phyloP scores from a whole-genome alignment of 1,140 invertebrate species.

The Temnothorax nylanderi region DNA sequence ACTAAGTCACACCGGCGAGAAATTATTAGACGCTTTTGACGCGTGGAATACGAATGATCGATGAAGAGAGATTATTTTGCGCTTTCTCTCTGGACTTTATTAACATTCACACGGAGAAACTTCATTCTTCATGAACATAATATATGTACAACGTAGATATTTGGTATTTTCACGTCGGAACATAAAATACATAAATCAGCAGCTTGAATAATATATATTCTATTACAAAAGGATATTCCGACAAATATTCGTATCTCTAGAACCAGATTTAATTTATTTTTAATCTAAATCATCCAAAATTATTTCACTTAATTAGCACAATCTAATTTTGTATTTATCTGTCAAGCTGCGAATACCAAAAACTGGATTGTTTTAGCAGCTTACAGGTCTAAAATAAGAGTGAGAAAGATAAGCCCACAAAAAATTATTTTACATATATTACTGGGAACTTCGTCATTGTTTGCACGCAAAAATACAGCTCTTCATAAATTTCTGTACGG shows the following conservation, averaged over 20 bases:
- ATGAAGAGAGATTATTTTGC: conserved; percentile 60
- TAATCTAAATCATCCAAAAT: background rate
- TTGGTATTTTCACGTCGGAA: background rate
- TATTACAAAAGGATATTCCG: background rate
- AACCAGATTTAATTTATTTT: background rate
- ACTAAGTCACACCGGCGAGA: conserved; percentile 50
- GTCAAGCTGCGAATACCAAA: background rate
- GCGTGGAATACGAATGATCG: conserved; percentile 72
- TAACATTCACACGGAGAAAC: background rate
- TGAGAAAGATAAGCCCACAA: background rate
- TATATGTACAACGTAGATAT: background rate
- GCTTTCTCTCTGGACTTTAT: background rate
- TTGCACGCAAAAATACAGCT: background rate
- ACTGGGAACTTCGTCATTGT: background rate
- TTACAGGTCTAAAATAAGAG: background rate
- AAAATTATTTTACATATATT: background rate
- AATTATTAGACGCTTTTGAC: conserved; percentile 69
- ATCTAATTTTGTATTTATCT: background rate
- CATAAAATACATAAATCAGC: background rate
- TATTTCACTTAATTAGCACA: background rate
- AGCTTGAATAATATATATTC: background rate
- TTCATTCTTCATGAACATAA: background rate
- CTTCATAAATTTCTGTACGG: background rate
- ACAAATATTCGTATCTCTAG: background rate
- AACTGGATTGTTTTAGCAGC: background rate